These are phyloP conservation scores for Piprites chloris DNA, from an alignment of 2,113 vertebrate genomes.

Conservation along the genomic window DNA sequence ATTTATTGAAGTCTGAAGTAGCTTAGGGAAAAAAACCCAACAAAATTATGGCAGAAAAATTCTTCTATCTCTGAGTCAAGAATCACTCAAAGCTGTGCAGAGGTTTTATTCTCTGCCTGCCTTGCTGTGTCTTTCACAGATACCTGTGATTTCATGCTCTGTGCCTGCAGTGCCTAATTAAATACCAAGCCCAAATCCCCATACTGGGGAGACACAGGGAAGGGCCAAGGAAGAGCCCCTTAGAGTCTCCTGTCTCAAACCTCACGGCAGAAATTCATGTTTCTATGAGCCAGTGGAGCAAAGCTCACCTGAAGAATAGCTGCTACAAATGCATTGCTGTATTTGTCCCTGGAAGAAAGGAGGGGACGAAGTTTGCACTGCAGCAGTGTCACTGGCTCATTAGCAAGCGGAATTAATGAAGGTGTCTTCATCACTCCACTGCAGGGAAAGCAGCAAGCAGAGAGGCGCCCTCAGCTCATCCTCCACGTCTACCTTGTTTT, in stretches of 20 bases:
- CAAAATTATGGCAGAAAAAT: background rate
- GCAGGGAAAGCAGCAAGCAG: background rate
- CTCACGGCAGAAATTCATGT: background rate
- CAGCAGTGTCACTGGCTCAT: background rate
- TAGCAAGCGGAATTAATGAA: constrained; percentile 21
- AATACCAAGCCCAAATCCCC: background rate
- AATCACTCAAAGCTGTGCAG: background rate
- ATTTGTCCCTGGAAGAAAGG: background rate
- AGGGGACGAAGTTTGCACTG: background rate
- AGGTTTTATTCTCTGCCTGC: background rate
- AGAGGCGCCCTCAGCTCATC: background rate
- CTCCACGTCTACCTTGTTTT: background rate
- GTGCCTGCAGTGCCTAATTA: background rate
- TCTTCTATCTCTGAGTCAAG: background rate
- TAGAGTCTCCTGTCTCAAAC: background rate
- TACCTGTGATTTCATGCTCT: background rate
- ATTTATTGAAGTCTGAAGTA: constrained; percentile 47
- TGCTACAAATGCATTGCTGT: background rate
- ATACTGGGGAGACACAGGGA: rapidly evolving
- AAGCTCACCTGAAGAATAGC: background rate
- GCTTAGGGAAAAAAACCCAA: background rate
- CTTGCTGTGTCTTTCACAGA: background rate
- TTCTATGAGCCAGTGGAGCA: background rate
- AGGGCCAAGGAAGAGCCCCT: background rate
- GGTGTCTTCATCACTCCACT: background rate